These are phyloP conservation scores for Lithobates pipiens DNA, from an alignment of 2,797 vertebrate genomes.

Conservation along the genomic window DNA sequence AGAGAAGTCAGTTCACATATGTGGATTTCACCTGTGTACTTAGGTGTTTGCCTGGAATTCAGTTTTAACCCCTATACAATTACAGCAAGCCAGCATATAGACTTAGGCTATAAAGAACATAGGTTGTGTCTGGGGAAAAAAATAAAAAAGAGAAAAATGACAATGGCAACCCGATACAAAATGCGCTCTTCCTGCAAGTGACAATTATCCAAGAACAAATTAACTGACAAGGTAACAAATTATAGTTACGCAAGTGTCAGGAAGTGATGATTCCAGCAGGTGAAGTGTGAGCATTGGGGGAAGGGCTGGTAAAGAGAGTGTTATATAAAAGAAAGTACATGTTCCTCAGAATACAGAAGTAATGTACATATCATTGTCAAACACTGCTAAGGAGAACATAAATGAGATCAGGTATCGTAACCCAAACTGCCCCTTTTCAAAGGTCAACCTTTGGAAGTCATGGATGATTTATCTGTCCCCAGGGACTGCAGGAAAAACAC, in stretches of 20 bases:
- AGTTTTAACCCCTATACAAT: too few relatives aligned
- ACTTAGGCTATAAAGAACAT: too few relatives aligned
- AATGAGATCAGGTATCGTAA: not conserved
- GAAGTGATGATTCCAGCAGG: conserved; percentile 2
- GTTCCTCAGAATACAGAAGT: not conserved
- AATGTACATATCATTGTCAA: not conserved
- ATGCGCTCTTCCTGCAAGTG: not conserved
- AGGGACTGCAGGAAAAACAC: not conserved
- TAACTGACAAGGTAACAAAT: conserved; percentile 33
- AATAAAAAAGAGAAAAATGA: not conserved
- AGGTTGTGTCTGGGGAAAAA: not conserved
- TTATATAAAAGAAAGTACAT: not conserved
- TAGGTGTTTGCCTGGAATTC: too few relatives aligned
- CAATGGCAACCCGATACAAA: not conserved
- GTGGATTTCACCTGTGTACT: too few relatives aligned
- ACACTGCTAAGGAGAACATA: not conserved
- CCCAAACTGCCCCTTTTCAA: not conserved
- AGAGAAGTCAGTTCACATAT: too few relatives aligned
- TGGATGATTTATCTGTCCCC: not conserved
- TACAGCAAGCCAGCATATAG: too few relatives aligned
- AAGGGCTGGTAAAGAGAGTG: not conserved
- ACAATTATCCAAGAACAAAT: conserved; percentile 32
- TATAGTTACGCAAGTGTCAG: conserved; percentile 18
- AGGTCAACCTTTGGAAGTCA: not conserved
- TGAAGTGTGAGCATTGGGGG: conserved; percentile 7